A percentile compares a stretch with the other conserved stretches of the same genome.
Evolutionary conservation across 30 jellyfish, hydroid and myxozoan species (phyloP).

Genomic region (Catostylus mosaicus): DNA sequence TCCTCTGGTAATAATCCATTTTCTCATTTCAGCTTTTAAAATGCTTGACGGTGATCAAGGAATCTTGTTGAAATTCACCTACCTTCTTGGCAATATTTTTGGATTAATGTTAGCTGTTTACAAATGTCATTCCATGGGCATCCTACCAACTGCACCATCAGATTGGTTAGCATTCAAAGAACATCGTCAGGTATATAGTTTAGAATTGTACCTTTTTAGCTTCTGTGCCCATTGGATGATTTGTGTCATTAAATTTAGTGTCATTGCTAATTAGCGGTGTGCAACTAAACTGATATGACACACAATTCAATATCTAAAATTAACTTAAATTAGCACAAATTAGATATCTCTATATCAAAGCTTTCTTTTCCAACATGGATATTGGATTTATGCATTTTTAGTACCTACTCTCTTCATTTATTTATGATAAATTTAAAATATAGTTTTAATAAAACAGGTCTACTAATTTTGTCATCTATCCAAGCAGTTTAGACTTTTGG

Average conservation of each 20-base stretch:
- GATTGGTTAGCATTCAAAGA: slow-evolving; percentile 98
- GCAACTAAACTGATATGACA: too few species aligned
- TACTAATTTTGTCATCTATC: too few species aligned
- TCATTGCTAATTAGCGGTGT: background rate
- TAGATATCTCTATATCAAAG: too few species aligned
- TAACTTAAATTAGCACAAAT: too few species aligned
- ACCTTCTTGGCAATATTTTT: slow-evolving; percentile 80
- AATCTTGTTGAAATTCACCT: slow-evolving; percentile 73
- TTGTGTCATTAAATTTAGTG: background rate
- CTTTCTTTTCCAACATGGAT: too few species aligned
- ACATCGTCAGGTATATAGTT: slow-evolving; percentile 82
- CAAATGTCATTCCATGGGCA: slow-evolving; percentile 95
- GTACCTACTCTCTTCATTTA: too few species aligned
- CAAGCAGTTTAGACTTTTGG: too few species aligned
- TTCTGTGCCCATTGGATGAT: background rate
- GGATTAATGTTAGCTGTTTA: slow-evolving; percentile 83
- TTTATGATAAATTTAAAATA: too few species aligned
- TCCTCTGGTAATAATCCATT: too few species aligned
- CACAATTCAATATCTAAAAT: too few species aligned
- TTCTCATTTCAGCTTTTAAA: slow-evolving; percentile 73
- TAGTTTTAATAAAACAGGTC: too few species aligned
- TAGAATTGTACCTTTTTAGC: background rate
- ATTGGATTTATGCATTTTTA: too few species aligned
- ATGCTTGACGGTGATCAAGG: slow-evolving; percentile 93
- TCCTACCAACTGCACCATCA: slow-evolving; percentile 97